A percentile compares a stretch with the other conserved stretches of the same genome.
Evolutionary conservation across 2,113 vertebrate genomes (phyloP).

Genomic region (Perca schrenkii): DNA sequence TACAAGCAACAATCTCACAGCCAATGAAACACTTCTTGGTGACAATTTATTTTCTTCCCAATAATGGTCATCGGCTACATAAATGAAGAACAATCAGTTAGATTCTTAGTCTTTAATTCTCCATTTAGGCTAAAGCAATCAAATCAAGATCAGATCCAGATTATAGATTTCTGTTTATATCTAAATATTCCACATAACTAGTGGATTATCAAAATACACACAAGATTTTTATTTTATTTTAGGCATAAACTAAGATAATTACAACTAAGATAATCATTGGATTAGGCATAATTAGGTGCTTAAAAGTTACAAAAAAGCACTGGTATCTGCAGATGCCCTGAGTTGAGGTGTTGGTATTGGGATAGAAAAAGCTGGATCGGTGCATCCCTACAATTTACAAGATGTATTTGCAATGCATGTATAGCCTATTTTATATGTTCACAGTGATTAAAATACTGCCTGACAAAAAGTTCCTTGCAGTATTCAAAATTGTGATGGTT

Average conservation of each 20-base stretch:
- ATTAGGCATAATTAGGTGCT: background rate
- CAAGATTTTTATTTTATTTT: background rate
- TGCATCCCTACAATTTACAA: background rate
- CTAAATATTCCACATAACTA: background rate
- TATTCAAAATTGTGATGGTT: background rate
- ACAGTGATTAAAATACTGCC: background rate
- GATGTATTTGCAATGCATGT: background rate
- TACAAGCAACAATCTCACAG: background rate
- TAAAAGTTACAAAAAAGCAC: background rate
- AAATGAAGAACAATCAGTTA: background rate
- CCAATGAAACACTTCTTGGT: background rate
- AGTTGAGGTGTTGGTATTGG: background rate
- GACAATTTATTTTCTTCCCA: background rate
- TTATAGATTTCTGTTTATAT: background rate
- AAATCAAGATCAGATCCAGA: too few species aligned
- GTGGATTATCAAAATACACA: constrained; percentile 5
- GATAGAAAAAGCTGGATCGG: background rate
- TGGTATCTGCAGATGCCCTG: background rate
- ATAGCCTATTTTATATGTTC: background rate
- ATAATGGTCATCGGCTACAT: background rate
- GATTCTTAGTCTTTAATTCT: too few species aligned
- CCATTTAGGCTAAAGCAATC: too few species aligned
- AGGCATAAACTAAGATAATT: background rate
- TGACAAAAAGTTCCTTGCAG: background rate
- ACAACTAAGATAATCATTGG: too few species aligned